Conservation (phyloP, 2,113 vertebrate genomes). For the Cairina moschata region DNA sequence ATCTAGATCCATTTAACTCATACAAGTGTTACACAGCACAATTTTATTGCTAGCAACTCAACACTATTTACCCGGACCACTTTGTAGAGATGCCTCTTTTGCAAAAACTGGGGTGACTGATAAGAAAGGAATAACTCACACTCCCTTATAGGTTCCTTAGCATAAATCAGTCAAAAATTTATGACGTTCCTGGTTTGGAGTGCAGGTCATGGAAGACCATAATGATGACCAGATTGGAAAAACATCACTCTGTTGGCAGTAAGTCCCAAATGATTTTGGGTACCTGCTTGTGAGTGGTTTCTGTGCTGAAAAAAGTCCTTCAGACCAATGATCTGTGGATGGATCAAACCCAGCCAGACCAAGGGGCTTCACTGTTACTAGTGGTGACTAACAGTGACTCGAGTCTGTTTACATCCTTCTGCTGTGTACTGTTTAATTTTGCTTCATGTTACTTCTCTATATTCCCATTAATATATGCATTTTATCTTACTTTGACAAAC, state of each 20-base stretch:
- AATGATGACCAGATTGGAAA: background rate
- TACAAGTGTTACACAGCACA: background rate
- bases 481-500: slow-evolving; percentile 10
- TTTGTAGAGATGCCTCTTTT: background rate
- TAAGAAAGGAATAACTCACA: background rate
- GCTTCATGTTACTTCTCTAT: background rate
- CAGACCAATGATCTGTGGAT: background rate
- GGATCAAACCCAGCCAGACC: background rate
- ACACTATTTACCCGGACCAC: background rate
- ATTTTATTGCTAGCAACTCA: background rate
- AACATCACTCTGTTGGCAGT: background rate
- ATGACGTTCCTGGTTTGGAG: background rate
- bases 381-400: background rate
- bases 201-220: background rate
- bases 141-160: background rate
- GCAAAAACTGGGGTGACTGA: background rate
- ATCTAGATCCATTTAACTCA: background rate
- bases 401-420: background rate
- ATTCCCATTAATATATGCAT: background rate
- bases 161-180: background rate
- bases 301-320: background rate
- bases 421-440: background rate
- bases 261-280: background rate
- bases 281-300: accelerated
- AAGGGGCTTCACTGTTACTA: background rate